These are phyloP conservation scores for Carlito syrichta DNA, from an alignment of 2,113 vertebrate genomes.

Conservation along the genomic window DNA sequence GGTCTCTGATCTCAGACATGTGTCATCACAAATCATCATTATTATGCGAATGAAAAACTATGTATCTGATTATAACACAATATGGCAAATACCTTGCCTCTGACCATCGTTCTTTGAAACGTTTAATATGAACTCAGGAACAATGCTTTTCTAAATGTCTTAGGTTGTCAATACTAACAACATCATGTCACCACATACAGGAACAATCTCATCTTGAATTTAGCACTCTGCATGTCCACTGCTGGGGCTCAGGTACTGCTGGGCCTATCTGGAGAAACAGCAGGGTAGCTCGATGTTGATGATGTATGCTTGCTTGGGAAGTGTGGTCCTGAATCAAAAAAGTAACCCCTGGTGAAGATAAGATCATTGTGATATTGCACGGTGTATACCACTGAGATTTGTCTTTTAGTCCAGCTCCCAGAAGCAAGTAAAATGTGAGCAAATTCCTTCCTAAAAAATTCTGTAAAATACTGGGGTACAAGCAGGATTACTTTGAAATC, in stretches of 20 bases:
- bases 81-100: not conserved
- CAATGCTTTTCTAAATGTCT: not conserved
- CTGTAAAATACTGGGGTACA: not conserved
- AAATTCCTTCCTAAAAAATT: not conserved
- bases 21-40: not conserved
- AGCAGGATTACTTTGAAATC: not conserved
- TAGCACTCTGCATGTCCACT: not conserved
- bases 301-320: not conserved
- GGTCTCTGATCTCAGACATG: not conserved
- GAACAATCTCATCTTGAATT: not conserved
- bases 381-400: not conserved
- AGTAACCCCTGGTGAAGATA: not conserved
- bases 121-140: not conserved
- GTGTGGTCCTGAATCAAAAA: not conserved
- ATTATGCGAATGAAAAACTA: not conserved
- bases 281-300: not conserved
- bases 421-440: not conserved
- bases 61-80: not conserved
- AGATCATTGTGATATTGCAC: not conserved
- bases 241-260: not conserved
- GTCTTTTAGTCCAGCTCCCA: not conserved
- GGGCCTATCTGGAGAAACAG: not conserved
- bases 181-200: not conserved
- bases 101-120: not conserved
- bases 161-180: not conserved